Conservation (phyloP, 2,888 invertebrate species). For the Galerucella calmariensis region DNA sequence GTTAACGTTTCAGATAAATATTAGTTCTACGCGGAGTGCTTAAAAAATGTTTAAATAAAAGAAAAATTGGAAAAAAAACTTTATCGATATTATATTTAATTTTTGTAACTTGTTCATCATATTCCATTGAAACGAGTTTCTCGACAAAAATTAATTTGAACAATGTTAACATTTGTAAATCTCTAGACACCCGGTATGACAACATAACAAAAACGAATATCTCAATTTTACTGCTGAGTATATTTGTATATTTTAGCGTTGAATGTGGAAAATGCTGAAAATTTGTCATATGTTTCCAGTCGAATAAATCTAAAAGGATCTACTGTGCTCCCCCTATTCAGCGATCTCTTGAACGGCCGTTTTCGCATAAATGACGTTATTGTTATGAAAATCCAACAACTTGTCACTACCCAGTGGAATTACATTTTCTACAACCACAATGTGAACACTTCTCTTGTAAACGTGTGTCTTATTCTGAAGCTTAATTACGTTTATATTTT, state of each 20-base stretch:
- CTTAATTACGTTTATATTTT: conserved; percentile 11
- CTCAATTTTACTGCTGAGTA: conserved; percentile 3
- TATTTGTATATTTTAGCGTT: conserved; percentile 18
- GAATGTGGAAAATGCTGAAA: conserved; percentile 25
- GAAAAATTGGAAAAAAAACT: background rate
- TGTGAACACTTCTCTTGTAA: conserved; percentile 16
- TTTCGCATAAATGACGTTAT: conserved; percentile 39
- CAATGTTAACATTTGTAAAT: background rate
- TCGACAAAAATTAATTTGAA: background rate
- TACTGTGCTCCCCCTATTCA: conserved; percentile 21
- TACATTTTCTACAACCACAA: conserved; percentile 21
- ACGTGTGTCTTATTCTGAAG: conserved; percentile 3
- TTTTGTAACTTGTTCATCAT: background rate
- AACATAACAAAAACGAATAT: conserved; percentile 22
- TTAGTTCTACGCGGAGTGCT: background rate
- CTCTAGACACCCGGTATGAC: background rate
- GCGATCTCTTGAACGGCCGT: conserved; percentile 31
- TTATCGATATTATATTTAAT: background rate
- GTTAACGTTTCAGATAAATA: conserved; percentile 1
- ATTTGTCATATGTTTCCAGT: conserved; percentile 31
- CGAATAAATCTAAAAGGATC: conserved; percentile 30
- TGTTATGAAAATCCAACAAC: conserved; percentile 36
- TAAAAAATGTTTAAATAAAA: background rate
- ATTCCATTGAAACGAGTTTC: background rate
- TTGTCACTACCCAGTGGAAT: conserved; percentile 19